Conservation (phyloP, 2,113 vertebrate genomes). For the Herpailurus yagouaroundi region DNA sequence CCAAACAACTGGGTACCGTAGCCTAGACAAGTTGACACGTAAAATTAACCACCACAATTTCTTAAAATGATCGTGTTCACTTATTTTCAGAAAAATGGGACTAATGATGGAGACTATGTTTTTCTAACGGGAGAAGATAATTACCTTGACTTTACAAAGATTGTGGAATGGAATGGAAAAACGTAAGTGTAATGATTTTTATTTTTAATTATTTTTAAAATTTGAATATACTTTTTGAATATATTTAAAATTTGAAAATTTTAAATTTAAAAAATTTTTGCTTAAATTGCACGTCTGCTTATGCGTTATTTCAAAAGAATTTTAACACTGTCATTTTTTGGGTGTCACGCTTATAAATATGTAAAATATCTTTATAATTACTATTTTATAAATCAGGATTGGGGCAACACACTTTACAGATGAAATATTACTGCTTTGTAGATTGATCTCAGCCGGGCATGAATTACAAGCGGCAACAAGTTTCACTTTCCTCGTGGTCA, state of each 20-base stretch:
- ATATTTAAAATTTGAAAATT: too few species aligned
- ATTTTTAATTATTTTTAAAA: neutral
- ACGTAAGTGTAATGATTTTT: conserved; percentile 85
- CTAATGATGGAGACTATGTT: conserved; percentile 93
- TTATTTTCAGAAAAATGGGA: conserved; percentile 91
- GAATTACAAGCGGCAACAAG: neutral
- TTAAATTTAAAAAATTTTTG: neutral
- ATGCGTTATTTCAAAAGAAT: neutral
- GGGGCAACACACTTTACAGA: neutral
- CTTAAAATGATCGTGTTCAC: neutral
- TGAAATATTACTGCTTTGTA: neutral
- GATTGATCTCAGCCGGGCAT: neutral
- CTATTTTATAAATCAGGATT: neutral
- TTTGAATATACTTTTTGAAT: neutral
- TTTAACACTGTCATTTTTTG: neutral
- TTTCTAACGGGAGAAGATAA: conserved; percentile 91
- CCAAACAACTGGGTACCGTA: neutral
- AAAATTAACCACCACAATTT: neutral
- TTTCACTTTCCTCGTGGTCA: neutral
- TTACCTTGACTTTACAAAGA: conserved; percentile 93
- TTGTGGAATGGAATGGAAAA: conserved; percentile 92
- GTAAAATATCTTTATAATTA: neutral
- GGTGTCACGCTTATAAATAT: conserved; percentile 5
- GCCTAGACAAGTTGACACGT: neutral
- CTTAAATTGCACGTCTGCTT: neutral